Evolutionary conservation across 1,140 invertebrate species (phyloP).

Genomic region (Lordiphosa mommai): DNA sequence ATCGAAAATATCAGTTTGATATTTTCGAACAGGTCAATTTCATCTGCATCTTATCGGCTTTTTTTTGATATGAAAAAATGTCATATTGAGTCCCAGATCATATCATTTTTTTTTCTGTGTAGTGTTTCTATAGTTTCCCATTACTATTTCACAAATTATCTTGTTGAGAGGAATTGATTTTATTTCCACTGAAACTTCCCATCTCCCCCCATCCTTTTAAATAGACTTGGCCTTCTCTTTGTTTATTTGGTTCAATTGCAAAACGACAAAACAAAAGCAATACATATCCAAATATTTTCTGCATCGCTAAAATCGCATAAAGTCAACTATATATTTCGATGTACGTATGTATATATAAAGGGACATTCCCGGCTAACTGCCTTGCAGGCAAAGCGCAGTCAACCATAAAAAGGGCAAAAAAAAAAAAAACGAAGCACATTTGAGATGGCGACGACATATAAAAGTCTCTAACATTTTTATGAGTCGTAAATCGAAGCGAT

Average conservation of each 20-base stretch:
- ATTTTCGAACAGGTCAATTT: too few species aligned
- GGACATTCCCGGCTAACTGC: slow-evolving; percentile 47
- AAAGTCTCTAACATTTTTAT: slow-evolving; percentile 70
- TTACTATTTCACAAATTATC: too few species aligned
- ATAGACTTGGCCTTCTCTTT: slow-evolving; percentile 16
- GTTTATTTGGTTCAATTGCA: slow-evolving; percentile 55
- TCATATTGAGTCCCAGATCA: too few species aligned
- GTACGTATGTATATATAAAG: slow-evolving; percentile 7
- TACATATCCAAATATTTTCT: slow-evolving; percentile 57
- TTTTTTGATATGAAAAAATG: too few species aligned
- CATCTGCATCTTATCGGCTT: too few species aligned
- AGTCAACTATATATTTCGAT: slow-evolving; percentile 31
- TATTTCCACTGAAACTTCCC: too few species aligned
- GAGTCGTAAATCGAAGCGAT: slow-evolving; percentile 77
- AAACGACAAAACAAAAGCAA: slow-evolving; percentile 18
- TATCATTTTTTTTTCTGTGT: too few species aligned
- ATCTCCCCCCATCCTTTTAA: too few species aligned
- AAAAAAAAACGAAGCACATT: slow-evolving; percentile 16
- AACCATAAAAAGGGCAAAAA: slow-evolving; percentile 60
- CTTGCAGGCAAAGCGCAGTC: slow-evolving; percentile 33
- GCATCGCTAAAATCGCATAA: slow-evolving; percentile 70
- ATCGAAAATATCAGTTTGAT: too few species aligned
- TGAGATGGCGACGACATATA: slow-evolving; percentile 47
- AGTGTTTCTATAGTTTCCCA: too few species aligned
- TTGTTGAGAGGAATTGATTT: too few species aligned